Conservation (phyloP, 2,888 invertebrate species). For the Scaeva pyrastri region DNA sequence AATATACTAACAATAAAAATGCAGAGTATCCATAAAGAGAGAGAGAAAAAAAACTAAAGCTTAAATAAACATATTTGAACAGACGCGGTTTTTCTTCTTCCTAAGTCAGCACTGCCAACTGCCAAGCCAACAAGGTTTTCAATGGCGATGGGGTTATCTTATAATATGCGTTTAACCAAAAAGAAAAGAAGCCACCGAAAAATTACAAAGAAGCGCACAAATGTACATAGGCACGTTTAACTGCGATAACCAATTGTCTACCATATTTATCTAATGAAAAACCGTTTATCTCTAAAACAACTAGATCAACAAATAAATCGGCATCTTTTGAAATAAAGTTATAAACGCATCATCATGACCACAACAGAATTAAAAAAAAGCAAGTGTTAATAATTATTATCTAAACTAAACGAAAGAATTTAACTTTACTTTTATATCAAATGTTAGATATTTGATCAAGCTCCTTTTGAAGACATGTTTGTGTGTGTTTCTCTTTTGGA, state of each 20-base stretch:
- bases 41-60: not conserved
- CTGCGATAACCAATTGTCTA: conserved; percentile 63
- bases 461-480: conserved; percentile 1
- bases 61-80: conserved; percentile 25
- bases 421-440: not conserved
- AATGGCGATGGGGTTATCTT: conserved; percentile 1
- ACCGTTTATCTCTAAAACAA: conserved; percentile 54
- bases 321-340: conserved; percentile 40
- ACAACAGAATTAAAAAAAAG: not conserved
- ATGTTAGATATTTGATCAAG: conserved; percentile 50
- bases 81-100: not conserved
- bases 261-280: conserved; percentile 39
- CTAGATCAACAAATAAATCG: conserved; percentile 57
- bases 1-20: conserved; percentile 2
- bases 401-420: not conserved
- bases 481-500: not conserved
- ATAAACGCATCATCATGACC: conserved; percentile 3
- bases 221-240: not conserved
- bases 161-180: conserved; percentile 4
- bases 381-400: not conserved
- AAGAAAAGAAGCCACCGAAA: conserved; percentile 53
- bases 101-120: not conserved
- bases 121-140: too few species aligned
- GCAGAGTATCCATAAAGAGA: not conserved
- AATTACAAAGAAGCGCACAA: conserved; percentile 51